Evolutionary conservation across 2,797 vertebrate genomes (phyloP), one percentile per base, ranked within the genome.

Genomic region (Bovichtus diacanthus): DNA sequence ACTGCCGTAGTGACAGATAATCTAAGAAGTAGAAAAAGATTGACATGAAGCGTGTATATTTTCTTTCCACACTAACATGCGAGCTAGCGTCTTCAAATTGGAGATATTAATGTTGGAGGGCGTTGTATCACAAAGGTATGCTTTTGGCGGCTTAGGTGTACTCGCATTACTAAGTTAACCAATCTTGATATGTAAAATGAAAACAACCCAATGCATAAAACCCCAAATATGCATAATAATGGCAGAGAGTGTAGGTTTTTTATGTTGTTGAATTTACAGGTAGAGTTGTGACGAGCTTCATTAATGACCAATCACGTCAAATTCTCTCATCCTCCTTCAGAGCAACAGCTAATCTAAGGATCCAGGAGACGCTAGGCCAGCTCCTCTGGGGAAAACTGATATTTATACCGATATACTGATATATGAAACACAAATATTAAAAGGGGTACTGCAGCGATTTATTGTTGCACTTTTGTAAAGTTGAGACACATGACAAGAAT

Each of bases 1-100:
- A n/a, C 49, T 15, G 16, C 29, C 68, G 44, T 21, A 46, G 39
- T 31, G 76, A n/a, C 1, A 38, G 54, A 66, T 54, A 58, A 78
- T 63, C 19, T 25, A 21, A 77, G 62, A 59, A 55, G 53, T 15
- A 1, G 19, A 61, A 39, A 12, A 31, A 4, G 25, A 19, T 29
- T 39, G 3, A 39, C 38, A 41, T 6, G 4, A 36, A 50, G 11
- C 15, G 10, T 6, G 9, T 31, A 0, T 18, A 13, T 27, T 58
- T 60, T 29, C 38, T 21, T 27, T 68, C 27, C n/a, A n/a, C 10
- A 2, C 12, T 12, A 50, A 46, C 50, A 51, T 70, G 46, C 60
- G 39, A 60, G 16, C 34, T 39, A 0, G 23, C 23, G 2, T 23
- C 0, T 41, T 41, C 2, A 50, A 23, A 50, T 39, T 4, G 13